A percentile compares a stretch with the other conserved stretches of the same genome.
phyloP scores from a whole-genome alignment of 2,797 vertebrate genomes.

The Ctenopoma kingsleyae region DNA sequence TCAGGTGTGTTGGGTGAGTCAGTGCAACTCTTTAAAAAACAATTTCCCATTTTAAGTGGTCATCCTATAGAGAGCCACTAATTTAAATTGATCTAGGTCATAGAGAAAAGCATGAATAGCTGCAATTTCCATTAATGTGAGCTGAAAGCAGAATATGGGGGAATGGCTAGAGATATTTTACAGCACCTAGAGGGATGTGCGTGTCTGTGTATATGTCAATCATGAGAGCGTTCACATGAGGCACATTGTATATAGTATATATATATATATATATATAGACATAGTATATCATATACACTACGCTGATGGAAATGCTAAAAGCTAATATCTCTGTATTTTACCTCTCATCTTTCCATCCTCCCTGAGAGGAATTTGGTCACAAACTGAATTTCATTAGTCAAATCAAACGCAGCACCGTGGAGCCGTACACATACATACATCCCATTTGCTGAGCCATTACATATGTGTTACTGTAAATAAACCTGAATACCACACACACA shows the following conservation, averaged over 20 bases:
- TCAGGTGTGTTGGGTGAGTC: slow-evolving; percentile 23
- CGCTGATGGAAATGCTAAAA: slow-evolving; percentile 28
- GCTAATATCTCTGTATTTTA: slow-evolving; percentile 1
- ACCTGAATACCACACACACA: slow-evolving; percentile 33
- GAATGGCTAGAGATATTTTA: slow-evolving; percentile 39
- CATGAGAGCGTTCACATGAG: slow-evolving; percentile 18
- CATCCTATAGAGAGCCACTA: slow-evolving; percentile 28
- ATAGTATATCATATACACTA: slow-evolving; percentile 13
- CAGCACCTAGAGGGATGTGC: slow-evolving; percentile 20
- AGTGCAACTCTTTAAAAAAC: slow-evolving; percentile 38
- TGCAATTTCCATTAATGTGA: slow-evolving; percentile 55
- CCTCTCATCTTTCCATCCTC: slow-evolving; percentile 9
- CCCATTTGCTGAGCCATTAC: slow-evolving; percentile 43
- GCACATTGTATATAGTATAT: too few relatives aligned
- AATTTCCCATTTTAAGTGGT: slow-evolving; percentile 49
- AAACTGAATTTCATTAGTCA: slow-evolving; percentile 21
- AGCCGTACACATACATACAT: slow-evolving; percentile 15
- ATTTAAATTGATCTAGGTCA: slow-evolving; percentile 56
- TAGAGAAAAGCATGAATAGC: slow-evolving; percentile 44
- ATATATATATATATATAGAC: too few relatives aligned
- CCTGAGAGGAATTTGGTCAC: slow-evolving; percentile 12
- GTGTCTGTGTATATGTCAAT: slow-evolving; percentile 39
- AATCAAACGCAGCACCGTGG: slow-evolving; percentile 7
- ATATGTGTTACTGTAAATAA: slow-evolving; percentile 57
- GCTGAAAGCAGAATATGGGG: slow-evolving; percentile 44